Conservation (phyloP, 2,888 invertebrate genomes). For the Caenorhabditis panamensis region DNA sequence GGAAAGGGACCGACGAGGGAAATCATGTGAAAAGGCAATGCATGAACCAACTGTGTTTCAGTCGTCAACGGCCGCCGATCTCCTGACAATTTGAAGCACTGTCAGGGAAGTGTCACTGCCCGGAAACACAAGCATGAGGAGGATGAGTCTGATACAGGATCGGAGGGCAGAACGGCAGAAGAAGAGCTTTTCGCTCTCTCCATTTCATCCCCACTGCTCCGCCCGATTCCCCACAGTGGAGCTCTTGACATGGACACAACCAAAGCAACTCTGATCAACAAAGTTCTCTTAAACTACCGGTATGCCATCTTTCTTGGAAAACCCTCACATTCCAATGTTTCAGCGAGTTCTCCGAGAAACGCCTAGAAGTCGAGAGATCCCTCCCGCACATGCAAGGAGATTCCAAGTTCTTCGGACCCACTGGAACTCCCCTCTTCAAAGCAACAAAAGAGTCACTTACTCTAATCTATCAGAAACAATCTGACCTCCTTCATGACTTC, state of each 20-base stretch:
- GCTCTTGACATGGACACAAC: slow-evolving; percentile 38
- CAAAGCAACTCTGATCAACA: slow-evolving; percentile 35
- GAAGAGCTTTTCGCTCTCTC: no score
- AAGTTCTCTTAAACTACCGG: slow-evolving; percentile 46
- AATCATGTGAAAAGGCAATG: slow-evolving; percentile 36
- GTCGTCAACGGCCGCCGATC: slow-evolving; percentile 45
- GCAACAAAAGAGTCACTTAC: slow-evolving; percentile 37
- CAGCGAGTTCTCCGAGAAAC: slow-evolving; percentile 46
- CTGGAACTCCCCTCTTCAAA: slow-evolving; percentile 43
- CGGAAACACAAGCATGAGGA: slow-evolving; percentile 22
- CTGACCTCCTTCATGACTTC: slow-evolving; percentile 42
- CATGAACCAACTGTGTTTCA: slow-evolving; percentile 20
- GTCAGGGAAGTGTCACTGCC: no score
- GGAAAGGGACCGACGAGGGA: slow-evolving; percentile 20
- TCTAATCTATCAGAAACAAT: slow-evolving; percentile 50
- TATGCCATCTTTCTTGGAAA: slow-evolving; percentile 7
- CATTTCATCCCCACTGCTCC: slow-evolving; percentile 20
- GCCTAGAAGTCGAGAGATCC: slow-evolving; percentile 41
- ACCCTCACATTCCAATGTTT: slow-evolving; percentile 1
- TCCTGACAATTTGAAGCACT: slow-evolving; percentile 29
- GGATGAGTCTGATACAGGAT: slow-evolving; percentile 44
- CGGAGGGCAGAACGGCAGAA: slow-evolving; percentile 38
- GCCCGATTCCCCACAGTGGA: slow-evolving; percentile 43
- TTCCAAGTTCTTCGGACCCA: slow-evolving; percentile 25
- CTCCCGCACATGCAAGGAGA: slow-evolving; percentile 32